phyloP scores from a whole-genome alignment of 2,888 invertebrate genomes.

The Nomada fabriciana region DNA sequence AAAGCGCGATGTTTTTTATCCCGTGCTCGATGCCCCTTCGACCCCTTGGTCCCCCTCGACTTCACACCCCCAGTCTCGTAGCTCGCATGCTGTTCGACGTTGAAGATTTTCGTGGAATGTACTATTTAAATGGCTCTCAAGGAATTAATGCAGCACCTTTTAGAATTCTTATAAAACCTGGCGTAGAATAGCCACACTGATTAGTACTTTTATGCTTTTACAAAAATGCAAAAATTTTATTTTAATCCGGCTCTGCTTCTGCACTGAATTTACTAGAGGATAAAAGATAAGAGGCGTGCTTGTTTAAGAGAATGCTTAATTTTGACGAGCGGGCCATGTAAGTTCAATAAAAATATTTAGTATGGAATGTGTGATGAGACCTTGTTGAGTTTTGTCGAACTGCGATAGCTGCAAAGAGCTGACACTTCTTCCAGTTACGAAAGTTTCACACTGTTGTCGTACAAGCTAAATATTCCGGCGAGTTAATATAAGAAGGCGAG shows the following conservation, averaged over 20 bases:
- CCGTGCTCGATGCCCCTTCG: constrained; percentile 46
- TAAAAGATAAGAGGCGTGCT: background rate
- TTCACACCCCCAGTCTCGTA: constrained; percentile 42
- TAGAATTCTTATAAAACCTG: too few relatives aligned
- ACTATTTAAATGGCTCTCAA: background rate
- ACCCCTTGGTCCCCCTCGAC: constrained; percentile 36
- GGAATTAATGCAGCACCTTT: background rate
- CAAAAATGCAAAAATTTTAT: too few relatives aligned
- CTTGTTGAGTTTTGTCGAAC: background rate
- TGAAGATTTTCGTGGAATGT: background rate
- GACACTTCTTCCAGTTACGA: background rate
- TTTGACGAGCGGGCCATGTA: background rate
- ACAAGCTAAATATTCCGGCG: background rate
- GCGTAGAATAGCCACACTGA: too few relatives aligned
- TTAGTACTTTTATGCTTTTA: too few relatives aligned
- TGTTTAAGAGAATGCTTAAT: background rate
- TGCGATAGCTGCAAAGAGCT: background rate
- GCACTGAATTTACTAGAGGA: too few relatives aligned
- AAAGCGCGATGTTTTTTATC: constrained; percentile 60
- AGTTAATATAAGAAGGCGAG: background rate
- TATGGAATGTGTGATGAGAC: background rate
- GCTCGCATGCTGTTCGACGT: constrained; percentile 25
- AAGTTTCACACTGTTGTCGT: constrained; percentile 4
- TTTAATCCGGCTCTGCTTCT: too few relatives aligned
- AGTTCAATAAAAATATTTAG: background rate